phyloP scores from a whole-genome alignment of 2,113 vertebrate species.

The Picathartes gymnocephalus region DNA sequence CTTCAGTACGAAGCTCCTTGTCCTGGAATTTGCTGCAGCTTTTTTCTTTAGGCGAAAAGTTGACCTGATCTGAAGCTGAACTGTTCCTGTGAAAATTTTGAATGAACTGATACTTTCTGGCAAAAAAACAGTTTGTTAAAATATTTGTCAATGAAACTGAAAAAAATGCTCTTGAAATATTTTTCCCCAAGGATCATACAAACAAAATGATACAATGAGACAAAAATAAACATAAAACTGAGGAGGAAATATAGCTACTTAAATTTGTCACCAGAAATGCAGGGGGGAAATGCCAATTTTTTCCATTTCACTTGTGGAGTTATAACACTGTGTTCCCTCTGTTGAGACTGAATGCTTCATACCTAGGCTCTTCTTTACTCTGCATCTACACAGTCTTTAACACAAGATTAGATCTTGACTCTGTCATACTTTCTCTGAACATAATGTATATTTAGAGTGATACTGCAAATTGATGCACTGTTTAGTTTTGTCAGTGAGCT shows the following conservation, averaged over 20 bases:
- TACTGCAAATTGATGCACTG: neutral
- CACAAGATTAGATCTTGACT: neutral
- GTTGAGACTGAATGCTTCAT: neutral
- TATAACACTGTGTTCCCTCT: neutral
- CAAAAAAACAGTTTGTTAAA: neutral
- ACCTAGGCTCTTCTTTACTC: neutral
- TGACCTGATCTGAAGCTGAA: neutral
- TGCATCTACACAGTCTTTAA: neutral
- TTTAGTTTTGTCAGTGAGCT: neutral
- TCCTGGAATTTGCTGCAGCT: neutral
- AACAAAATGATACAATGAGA: neutral
- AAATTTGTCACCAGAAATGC: neutral
- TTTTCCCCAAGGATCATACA: neutral
- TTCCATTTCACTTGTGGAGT: neutral
- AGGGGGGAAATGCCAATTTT: rapidly evolving
- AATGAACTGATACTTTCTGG: neutral
- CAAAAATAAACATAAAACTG: neutral
- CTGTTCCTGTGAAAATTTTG: neutral
- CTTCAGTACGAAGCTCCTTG: neutral
- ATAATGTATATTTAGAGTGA: neutral
- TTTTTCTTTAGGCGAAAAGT: neutral
- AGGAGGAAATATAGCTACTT: neutral
- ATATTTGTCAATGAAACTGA: neutral
- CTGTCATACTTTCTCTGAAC: neutral
- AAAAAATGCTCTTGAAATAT: neutral